phyloP scores from a whole-genome alignment of 2,797 vertebrate genomes.

The Chaetodon trifasciatus region DNA sequence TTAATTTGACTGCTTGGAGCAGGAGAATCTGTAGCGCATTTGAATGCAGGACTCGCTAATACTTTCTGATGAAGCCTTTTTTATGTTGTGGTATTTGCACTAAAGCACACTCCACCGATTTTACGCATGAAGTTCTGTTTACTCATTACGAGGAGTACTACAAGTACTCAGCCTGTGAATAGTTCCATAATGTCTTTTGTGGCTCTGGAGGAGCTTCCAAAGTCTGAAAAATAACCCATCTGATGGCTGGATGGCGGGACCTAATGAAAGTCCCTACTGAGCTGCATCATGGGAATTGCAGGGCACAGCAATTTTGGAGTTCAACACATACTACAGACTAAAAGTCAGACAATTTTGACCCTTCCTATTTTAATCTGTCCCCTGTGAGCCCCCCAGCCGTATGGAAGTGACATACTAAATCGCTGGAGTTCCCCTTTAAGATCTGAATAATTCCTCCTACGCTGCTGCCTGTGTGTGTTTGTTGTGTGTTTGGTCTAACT shows the following conservation, averaged over 20 bases:
- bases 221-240: slow-evolving; percentile 2
- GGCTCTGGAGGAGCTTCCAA: neutral
- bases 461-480: slow-evolving; percentile 21
- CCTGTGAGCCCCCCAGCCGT: neutral
- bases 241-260: neutral
- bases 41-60: neutral
- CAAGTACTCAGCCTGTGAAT: neutral
- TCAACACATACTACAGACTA: neutral
- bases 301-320: slow-evolving; percentile 1
- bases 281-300: neutral
- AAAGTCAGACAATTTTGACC: neutral
- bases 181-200: neutral
- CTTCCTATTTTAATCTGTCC: slow-evolving; percentile 3
- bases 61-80: neutral
- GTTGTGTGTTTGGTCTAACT: neutral
- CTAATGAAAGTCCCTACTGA: slow-evolving; percentile 4
- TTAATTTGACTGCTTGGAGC: neutral
- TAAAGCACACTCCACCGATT: neutral
- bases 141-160: neutral
- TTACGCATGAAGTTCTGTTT: neutral
- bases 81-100: neutral
- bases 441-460: slow-evolving; percentile 2
- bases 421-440: neutral
- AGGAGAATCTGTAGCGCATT: neutral
- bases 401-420: neutral